These are phyloP conservation scores for Epistrophe eligans DNA, from an alignment of 2,888 invertebrate genomes.

Conservation along the genomic window DNA sequence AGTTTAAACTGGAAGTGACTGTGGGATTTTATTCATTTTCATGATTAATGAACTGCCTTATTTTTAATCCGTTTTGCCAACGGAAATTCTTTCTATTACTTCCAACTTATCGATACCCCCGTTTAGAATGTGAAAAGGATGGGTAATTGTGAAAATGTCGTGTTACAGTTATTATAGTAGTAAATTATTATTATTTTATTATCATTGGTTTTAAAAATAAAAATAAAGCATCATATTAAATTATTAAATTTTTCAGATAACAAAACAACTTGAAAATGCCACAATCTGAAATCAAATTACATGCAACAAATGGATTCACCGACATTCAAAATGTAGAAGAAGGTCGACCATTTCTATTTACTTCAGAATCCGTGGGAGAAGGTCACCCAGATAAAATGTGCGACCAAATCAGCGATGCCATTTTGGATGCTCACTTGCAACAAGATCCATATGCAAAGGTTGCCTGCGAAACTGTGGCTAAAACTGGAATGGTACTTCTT, in stretches of 20 bases:
- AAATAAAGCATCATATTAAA: not conserved
- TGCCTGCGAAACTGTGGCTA: slow-evolving; percentile 98
- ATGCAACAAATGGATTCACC: slow-evolving; percentile 82
- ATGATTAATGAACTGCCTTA: too few species aligned
- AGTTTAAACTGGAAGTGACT: too few species aligned
- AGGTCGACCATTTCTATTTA: slow-evolving; percentile 96
- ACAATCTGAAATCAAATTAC: slow-evolving; percentile 77
- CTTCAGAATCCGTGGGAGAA: slow-evolving; percentile 98
- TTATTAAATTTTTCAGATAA: not conserved
- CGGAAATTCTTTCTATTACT: too few species aligned
- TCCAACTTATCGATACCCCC: too few species aligned
- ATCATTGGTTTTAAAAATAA: not conserved
- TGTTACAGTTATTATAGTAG: too few species aligned
- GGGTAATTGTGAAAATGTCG: too few species aligned
- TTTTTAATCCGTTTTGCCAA: too few species aligned
- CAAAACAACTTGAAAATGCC: slow-evolving; percentile 79
- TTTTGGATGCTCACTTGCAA: slow-evolving; percentile 95
- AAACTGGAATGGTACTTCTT: slow-evolving; percentile 99
- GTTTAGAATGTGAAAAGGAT: too few species aligned
- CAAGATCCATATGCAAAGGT: slow-evolving; percentile 99
- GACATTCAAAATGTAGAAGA: slow-evolving; percentile 90
- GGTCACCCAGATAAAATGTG: slow-evolving; percentile 99
- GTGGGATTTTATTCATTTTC: too few species aligned
- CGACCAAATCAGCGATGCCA: slow-evolving; percentile 98
- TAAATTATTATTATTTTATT: too few species aligned